Evolutionary conservation across 2,113 vertebrate genomes (phyloP), one percentile per base, ranked within the genome.

Genomic region (Mustelus asterias): DNA sequence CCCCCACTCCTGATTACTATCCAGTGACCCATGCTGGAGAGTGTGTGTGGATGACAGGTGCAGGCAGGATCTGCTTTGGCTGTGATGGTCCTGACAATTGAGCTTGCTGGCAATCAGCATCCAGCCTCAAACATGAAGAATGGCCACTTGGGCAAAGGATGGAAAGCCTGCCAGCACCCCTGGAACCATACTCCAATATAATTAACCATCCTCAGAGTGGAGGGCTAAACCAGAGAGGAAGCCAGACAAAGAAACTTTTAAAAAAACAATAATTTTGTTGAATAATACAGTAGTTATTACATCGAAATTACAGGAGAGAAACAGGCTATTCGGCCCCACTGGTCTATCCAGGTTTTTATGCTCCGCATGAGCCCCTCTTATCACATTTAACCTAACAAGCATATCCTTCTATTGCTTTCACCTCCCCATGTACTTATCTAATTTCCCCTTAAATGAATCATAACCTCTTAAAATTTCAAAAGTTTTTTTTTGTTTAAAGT

Each of bases 11-110:
- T 95, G 94, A 70, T 95, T 54, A 95, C 94, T 76, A 95, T 72
- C 94, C 69, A 95, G 94, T 95, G 94, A 54, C 94, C 94, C 67
- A 22, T 95, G 94, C 94, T 95, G 94, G 94, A 95, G 33, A 95
- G 94, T 44, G 41, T 72, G 44, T 72, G 93, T 70, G 65, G 93
- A 41, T 72, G 67, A 70, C 93, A 95, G 67, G 65, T 95, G 94
- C 67, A 72, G 94, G 16, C 37, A 72, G 69, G 69, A 95, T 72
- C 69, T 72, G 69, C 67, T 69, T 95, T 72, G 69, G 67, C 69
- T 95, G 67, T 54, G 94, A 95, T 70, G 94, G 69, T 11, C 18
- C 94, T 33, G 24, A 48, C 67, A 72, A 24, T 48, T 26, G 94
- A 95, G 67, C 60, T 92, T 92, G 89, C 37, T 93, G 94, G 69